Base-by-base conservation (phyloP, 2,888 invertebrate genomes). In the Phalangium opilio region DNA sequence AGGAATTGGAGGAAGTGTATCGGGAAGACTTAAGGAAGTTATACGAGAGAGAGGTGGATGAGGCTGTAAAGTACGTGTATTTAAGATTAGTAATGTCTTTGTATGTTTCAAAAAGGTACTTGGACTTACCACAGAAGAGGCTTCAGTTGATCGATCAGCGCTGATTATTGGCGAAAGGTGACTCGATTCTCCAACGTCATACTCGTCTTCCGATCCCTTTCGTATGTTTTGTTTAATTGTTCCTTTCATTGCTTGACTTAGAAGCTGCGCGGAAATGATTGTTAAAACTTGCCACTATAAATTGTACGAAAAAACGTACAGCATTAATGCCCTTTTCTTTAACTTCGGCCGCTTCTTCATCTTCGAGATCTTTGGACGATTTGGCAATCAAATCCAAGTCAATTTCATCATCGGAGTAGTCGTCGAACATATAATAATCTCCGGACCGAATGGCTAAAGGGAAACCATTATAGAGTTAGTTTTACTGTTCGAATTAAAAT, bases 391-490 rank as follows among this genome's bases (percentile, higher is more conserved):
- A 48, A 44, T 54, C 59, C 19, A 60, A 49, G 36, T 58, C 60
- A 53, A 81, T 75, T 49, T 83, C 82, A 57, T 83, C 83, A 60
- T 83, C 82, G 4, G 59, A 56, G 62, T 83, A 76, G 57, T 93
- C 91, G 62, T 95, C 93, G 71, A 98, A 98, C 90, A 98, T 91
- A 71, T 93, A 96, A 71, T 98, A 96, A 70, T 98, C 98, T 15
- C 96, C 98, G 50, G 93, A 93, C 44, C 95, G 80, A 50, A 96
- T 82, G 44, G 96, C 98, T 98, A 71, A 44, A 64, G 68, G 50
- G 44, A 41, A 50, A 18, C 64, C 54, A 47, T 38, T 41, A 43
- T 19, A 14, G 20, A 3, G 32, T 27, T 27, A 27, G 8, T 27
- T 27, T 27, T 27, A 3, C 15, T 4, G 27, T 4, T 8, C 27